Evolutionary conservation across 2,797 vertebrate genomes (phyloP).

Genomic region (Psittacula echo): DNA sequence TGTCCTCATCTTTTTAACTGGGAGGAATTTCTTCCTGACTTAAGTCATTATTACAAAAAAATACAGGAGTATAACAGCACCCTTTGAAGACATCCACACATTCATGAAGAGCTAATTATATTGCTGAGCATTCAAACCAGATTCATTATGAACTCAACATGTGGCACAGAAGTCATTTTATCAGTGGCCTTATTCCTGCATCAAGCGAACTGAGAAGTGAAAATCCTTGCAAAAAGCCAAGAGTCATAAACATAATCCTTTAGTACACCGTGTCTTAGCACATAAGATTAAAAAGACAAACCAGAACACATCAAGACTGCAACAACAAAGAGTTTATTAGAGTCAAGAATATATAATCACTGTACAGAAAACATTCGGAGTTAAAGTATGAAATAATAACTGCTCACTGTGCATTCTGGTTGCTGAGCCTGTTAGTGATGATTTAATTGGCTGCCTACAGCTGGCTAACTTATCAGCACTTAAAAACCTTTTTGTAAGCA

Average conservation of each 20-base stretch:
- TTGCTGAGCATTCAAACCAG: not conserved
- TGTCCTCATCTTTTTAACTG: not conserved
- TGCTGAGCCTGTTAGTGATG: not conserved
- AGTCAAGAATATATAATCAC: constrained; percentile 22
- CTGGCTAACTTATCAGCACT: not conserved
- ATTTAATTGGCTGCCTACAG: constrained; percentile 28
- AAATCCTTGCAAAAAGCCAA: not conserved
- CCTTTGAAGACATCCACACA: not conserved
- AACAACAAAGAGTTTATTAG: constrained; percentile 56
- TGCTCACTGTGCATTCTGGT: not conserved
- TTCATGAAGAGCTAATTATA: constrained; percentile 21
- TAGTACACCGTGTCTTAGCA: not conserved
- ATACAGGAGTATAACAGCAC: not conserved
- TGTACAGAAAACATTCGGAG: constrained; percentile 36
- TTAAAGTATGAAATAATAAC: constrained; percentile 16
- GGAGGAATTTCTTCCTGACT: not conserved
- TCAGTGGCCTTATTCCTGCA: not conserved
- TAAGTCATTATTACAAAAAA: not conserved
- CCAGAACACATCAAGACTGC: constrained; percentile 19
- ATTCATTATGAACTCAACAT: constrained; percentile 22
- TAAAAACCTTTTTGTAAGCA: constrained; percentile 33
- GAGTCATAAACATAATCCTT: not conserved
- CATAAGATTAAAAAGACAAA: constrained; percentile 28
- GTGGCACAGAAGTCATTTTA: not conserved
- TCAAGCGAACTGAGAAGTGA: not conserved